Evolutionary conservation across 2,797 vertebrate genomes (phyloP).

Genomic region (Epinephelus awoara): DNA sequence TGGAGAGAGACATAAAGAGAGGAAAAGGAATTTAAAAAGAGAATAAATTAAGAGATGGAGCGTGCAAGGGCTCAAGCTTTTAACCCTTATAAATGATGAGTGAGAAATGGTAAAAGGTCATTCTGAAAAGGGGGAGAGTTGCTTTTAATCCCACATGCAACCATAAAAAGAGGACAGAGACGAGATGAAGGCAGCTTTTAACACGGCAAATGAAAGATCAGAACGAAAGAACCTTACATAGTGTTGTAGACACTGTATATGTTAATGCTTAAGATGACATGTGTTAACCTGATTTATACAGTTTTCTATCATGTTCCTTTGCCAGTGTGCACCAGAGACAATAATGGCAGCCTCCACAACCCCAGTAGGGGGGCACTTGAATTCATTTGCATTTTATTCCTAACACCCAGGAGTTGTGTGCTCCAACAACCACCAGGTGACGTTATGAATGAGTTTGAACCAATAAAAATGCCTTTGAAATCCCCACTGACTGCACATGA

Average conservation of each 20-base stretch:
- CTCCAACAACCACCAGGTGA: no score
- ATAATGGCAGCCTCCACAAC: neutral
- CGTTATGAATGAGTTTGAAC: no score
- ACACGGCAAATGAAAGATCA: neutral
- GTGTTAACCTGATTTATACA: neutral
- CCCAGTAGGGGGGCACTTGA: no score
- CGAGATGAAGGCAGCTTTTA: neutral
- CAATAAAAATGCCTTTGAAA: no score
- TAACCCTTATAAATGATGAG: neutral
- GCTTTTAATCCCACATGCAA: conserved; percentile 12
- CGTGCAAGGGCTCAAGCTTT: neutral
- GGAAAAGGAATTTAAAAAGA: neutral
- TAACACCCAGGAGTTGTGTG: no score
- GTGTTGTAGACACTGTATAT: neutral
- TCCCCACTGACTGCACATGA: no score
- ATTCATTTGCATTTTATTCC: no score
- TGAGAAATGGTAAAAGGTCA: neutral
- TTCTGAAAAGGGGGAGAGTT: neutral
- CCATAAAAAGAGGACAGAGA: neutral
- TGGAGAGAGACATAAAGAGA: neutral
- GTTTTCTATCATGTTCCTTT: neutral
- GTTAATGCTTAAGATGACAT: neutral
- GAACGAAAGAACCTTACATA: neutral
- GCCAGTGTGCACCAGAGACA: neutral
- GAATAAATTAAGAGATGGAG: neutral